Conservation (phyloP, 2,113 vertebrate species). For the Catagonus wagneri region DNA sequence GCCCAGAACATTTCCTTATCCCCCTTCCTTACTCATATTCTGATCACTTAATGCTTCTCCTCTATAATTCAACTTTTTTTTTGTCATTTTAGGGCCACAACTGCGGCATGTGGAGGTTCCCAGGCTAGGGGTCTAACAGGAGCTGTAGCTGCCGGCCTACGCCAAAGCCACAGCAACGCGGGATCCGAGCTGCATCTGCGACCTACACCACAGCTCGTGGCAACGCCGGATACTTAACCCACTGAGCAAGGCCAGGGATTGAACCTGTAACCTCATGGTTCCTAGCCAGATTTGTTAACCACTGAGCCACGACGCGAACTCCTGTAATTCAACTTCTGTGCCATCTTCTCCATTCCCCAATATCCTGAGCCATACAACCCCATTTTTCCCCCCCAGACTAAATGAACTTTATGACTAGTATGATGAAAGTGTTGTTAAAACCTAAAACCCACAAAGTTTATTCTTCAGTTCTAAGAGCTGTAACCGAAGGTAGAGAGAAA, state of each 20-base stretch:
- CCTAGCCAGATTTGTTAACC: too few species aligned
- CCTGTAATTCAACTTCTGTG: background rate
- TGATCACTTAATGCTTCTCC: background rate
- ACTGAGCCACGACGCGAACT: too few species aligned
- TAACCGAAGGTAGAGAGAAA: background rate
- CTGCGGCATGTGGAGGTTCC: too few species aligned
- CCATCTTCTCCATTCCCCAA: background rate
- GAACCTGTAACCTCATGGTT: too few species aligned
- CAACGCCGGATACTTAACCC: too few species aligned
- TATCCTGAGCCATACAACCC: background rate
- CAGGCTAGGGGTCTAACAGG: too few species aligned
- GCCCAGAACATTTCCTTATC: background rate
- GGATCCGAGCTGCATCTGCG: too few species aligned
- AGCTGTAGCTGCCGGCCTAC: too few species aligned
- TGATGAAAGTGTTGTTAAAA: background rate
- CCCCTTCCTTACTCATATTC: background rate
- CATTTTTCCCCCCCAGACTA: background rate
- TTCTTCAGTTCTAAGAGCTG: background rate
- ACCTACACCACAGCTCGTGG: too few species aligned
- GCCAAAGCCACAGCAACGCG: too few species aligned
- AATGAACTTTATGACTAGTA: slow-evolving; percentile 34
- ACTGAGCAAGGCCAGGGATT: too few species aligned
- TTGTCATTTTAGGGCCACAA: too few species aligned
- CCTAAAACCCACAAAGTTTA: slow-evolving; percentile 40
- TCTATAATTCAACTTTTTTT: background rate